These are phyloP conservation scores for Synanceia verrucosa DNA, from an alignment of 2,797 vertebrate species.

Conservation along the genomic window DNA sequence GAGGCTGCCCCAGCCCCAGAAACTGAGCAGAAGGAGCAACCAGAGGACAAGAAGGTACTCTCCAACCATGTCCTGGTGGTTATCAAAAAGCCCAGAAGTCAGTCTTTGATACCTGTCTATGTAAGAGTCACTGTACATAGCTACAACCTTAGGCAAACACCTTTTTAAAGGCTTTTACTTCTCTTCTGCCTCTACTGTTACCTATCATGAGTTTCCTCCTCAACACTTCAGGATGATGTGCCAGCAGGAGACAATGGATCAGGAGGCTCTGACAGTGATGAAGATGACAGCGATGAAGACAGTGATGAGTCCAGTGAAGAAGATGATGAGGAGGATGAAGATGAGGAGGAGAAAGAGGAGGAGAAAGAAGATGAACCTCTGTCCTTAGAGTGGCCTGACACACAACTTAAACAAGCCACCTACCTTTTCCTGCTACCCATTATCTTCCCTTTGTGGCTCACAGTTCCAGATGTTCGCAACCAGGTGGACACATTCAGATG, in stretches of 20 bases:
- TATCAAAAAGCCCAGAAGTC: conserved; percentile 70
- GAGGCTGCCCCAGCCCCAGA: conserved; percentile 47
- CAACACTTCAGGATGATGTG: conserved; percentile 55
- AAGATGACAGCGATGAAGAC: conserved; percentile 58
- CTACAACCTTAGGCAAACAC: not conserved
- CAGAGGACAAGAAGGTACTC: conserved; percentile 74
- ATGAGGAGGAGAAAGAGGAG: conserved; percentile 52
- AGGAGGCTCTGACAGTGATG: conserved; percentile 64
- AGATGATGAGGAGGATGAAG: conserved; percentile 63
- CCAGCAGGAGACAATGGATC: conserved; percentile 60
- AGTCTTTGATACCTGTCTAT: conserved; percentile 71
- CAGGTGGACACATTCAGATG: conserved; percentile 78
- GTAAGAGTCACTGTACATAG: conserved; percentile 50
- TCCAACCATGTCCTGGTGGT: conserved; percentile 37
- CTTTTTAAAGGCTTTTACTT: not conserved
- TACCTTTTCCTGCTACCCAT: conserved; percentile 95
- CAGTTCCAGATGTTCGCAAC: conserved; percentile 92
- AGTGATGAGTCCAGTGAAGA: conserved; percentile 67
- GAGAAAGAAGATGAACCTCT: conserved; percentile 87
- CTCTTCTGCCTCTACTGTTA: not conserved
- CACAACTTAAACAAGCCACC: conserved; percentile 87
- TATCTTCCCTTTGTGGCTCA: conserved; percentile 94
- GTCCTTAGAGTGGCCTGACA: conserved; percentile 93
- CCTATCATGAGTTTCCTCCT: not conserved
- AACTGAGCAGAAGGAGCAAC: conserved; percentile 54